Conservation (phyloP, 64 coral and sea anemone species). For the Dendrophyllia cribrosa region DNA sequence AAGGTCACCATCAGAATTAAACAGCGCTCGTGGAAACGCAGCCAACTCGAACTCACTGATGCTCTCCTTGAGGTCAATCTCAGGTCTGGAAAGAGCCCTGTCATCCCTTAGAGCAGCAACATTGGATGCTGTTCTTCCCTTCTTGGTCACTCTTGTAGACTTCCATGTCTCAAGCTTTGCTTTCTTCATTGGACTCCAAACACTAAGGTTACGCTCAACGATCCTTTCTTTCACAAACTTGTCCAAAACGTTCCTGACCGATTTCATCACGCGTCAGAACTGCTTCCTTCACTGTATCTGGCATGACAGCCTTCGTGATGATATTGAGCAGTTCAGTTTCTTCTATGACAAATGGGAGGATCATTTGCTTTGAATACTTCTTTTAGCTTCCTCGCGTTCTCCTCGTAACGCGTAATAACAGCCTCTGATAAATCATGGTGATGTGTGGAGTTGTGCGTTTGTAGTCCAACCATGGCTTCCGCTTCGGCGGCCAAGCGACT, state of each 20-base stretch:
- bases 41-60: constrained; percentile 47
- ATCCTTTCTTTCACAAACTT: constrained; percentile 4
- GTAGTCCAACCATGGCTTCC: background rate
- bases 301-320: constrained; percentile 2
- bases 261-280: background rate
- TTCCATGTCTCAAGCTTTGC: constrained; percentile 22
- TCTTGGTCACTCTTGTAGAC: background rate
- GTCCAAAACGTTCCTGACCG: background rate
- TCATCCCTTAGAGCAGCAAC: constrained; percentile 36
- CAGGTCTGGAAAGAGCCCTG: constrained; percentile 43
- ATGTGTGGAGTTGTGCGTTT: background rate
- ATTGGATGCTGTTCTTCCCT: background rate
- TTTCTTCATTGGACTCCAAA: constrained; percentile 47
- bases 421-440: background rate
- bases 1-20: constrained; percentile 35
- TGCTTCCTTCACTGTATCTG: background rate
- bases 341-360: background rate
- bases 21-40: constrained; percentile 25
- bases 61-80: constrained; percentile 53
- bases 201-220: background rate
- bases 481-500: background rate
- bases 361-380: background rate
- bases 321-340: background rate
- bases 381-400: background rate
- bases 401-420: background rate